Evolutionary conservation across 30 jellyfish, hydroid and myxozoan genomes (phyloP).

Genomic region (Hydractinia symbiolongicarpus): DNA sequence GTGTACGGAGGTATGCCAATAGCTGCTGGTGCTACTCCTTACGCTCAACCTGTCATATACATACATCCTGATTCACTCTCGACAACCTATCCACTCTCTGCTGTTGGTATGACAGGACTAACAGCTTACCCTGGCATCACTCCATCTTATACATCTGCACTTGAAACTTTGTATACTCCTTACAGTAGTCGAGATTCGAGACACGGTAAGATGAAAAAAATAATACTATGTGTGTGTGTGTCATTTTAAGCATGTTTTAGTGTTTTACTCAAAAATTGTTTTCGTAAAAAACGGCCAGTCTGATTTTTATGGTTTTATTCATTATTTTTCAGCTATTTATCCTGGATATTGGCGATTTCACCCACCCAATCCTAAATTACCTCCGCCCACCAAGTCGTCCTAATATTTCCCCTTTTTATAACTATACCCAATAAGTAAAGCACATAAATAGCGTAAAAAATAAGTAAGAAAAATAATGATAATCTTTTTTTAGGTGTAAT

Average conservation of each 20-base stretch:
- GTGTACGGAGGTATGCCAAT: slow-evolving; percentile 28
- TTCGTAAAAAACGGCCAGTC: neutral
- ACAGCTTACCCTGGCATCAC: slow-evolving; percentile 23
- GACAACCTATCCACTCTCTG: slow-evolving; percentile 28
- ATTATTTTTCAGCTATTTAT: slow-evolving; percentile 28
- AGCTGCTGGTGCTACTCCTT: slow-evolving; percentile 12
- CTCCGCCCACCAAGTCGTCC: slow-evolving; percentile 8
- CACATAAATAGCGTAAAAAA: too few relatives aligned
- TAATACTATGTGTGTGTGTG: too few relatives aligned
- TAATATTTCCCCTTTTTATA: neutral
- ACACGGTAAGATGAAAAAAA: slow-evolving; percentile 22
- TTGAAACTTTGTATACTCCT: slow-evolving; percentile 32
- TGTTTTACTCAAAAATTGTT: neutral
- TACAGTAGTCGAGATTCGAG: slow-evolving; percentile 36
- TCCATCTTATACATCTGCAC: slow-evolving; percentile 17
- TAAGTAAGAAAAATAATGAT: too few relatives aligned
- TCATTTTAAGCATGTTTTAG: neutral
- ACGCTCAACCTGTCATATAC: slow-evolving; percentile 41
- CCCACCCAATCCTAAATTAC: slow-evolving; percentile 19
- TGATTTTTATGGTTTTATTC: neutral
- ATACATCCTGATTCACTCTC: slow-evolving; percentile 39
- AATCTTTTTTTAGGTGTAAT: too few relatives aligned
- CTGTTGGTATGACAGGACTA: slow-evolving; percentile 22
- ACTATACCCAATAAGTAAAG: too few relatives aligned
- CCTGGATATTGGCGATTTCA: slow-evolving; percentile 32